These are phyloP conservation scores for Holacanthus passer DNA, from an alignment of 2,113 vertebrate genomes.

Conservation along the genomic window DNA sequence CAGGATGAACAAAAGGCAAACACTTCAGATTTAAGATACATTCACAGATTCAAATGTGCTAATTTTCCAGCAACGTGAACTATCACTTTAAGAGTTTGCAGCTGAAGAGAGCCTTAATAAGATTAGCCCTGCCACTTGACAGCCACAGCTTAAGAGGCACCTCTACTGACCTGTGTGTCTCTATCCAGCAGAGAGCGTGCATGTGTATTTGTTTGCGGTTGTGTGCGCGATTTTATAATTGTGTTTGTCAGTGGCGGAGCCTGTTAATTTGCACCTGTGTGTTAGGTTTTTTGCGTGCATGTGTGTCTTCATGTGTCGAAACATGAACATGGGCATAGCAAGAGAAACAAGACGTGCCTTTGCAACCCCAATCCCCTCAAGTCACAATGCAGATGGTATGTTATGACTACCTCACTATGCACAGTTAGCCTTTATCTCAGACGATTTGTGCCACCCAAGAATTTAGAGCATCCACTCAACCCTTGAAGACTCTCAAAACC, in stretches of 20 bases:
- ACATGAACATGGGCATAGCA: not conserved
- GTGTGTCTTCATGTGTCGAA: not conserved
- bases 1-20: too few species aligned
- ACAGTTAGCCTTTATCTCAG: slow-evolving; percentile 41
- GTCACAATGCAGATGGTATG: slow-evolving; percentile 2
- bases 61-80: slow-evolving; percentile 40
- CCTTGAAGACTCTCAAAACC: slow-evolving; percentile 6
- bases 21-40: not conserved
- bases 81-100: slow-evolving; percentile 65
- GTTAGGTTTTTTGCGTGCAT: not conserved
- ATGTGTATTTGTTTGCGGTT: slow-evolving; percentile 43
- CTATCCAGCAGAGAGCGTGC: slow-evolving; percentile 51
- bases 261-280: not conserved
- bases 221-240: slow-evolving; percentile 24
- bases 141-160: slow-evolving; percentile 71
- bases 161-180: slow-evolving; percentile 70
- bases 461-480: slow-evolving; percentile 50
- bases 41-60: slow-evolving; percentile 16
- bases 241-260: not conserved
- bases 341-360: slow-evolving; percentile 21
- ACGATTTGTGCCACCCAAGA: slow-evolving; percentile 60
- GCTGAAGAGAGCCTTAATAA: slow-evolving; percentile 75
- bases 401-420: slow-evolving; percentile 2
- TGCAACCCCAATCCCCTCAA: slow-evolving; percentile 15
- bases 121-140: slow-evolving; percentile 80